Base-by-base conservation (phyloP, 1,140 invertebrate species). In the Drosophila sulfurigaster region DNA sequence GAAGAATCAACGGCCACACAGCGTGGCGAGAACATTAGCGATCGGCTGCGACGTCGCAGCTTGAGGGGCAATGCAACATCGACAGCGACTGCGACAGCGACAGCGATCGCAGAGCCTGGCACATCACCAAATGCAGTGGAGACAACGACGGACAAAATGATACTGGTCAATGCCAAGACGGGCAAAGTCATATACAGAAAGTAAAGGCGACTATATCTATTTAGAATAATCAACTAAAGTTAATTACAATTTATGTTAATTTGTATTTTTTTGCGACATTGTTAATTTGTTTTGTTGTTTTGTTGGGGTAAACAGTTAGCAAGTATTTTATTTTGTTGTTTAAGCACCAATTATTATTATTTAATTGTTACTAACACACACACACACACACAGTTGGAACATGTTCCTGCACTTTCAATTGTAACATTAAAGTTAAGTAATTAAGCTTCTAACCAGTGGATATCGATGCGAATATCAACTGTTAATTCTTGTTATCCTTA, bases 141-240 rank as follows among this genome's bases (percentile, higher is more conserved):
- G 54, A 48, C 46, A 8, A 16, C 52, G 43, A 25, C 62, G 64
- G 75, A 82, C 46, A 92, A 92, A 88, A 92, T 92, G 78, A 92
- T 92, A 77, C 78, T 92, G 82, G 91, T 92, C 63, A 91, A 92
- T 78, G 83, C 91, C 81, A 91, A 91, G 82, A 92, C 91, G 62
- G 91, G 91, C 91, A 92, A 92, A 83, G 85, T 92, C 78, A 75
- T 89, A 64, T 75, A 66, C 72, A 78, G 86, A 67, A 89, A 89
- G 72, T 89, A 89, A 38, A 38, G 73, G 52, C 13, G n/a, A 41
- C 20, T 60, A 68, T 60, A 48, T 49, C 64, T 59, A 13, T 43
- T 15, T 48, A 48, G 16, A 2, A 20, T 48, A 54, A 38, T 57
- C 10, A 41, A 25, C n/a, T 54, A 49, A 45, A 6, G 30, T 45